A percentile compares a stretch with the other conserved stretches of the same genome.
Conservation (phyloP, 1,140 invertebrate species). For the Drosophila suzukii region DNA sequence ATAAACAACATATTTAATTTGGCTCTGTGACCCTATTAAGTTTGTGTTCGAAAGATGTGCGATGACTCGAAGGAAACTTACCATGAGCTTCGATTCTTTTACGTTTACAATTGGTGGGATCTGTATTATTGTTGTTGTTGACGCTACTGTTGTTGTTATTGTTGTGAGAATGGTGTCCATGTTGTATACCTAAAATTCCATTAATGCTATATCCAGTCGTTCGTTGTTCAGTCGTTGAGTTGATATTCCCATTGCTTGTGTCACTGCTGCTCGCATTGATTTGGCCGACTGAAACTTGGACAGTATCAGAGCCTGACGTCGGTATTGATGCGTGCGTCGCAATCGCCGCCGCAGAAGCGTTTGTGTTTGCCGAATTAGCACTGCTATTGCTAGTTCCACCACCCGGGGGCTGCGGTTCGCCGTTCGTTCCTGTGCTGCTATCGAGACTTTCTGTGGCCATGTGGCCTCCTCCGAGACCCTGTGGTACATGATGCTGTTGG, state of each 20-base stretch:
- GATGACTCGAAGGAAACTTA: conserved; percentile 74
- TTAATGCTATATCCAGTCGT: conserved; percentile 94
- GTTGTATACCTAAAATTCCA: conserved; percentile 96
- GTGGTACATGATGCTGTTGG: conserved; percentile 84
- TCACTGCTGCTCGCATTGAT: conserved; percentile 83
- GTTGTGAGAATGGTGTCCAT: conserved; percentile 83
- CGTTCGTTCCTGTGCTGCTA: conserved; percentile 57
- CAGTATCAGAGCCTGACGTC: conserved; percentile 27
- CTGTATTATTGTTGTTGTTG: conserved; percentile 33
- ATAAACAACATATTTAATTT: no score
- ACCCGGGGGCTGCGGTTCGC: conserved; percentile 40
- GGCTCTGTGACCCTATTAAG: no score
- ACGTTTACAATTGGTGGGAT: conserved; percentile 85
- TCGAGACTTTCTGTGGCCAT: conserved; percentile 84
- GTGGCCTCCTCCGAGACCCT: conserved; percentile 64
- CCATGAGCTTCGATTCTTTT: conserved; percentile 89
- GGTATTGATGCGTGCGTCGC: conserved; percentile 89
- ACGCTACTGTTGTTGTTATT: conserved; percentile 85
- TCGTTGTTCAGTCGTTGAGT: conserved; percentile 83
- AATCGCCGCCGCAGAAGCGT: conserved; percentile 82
- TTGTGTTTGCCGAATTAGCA: conserved; percentile 28
- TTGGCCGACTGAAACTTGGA: conserved; percentile 40
- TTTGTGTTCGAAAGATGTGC: no score
- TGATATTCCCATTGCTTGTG: conserved; percentile 35
- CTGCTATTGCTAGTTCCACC: conserved; percentile 33